Base-by-base conservation (phyloP, 2,888 invertebrate genomes). In the Caenorhabditis sp. region DNA sequence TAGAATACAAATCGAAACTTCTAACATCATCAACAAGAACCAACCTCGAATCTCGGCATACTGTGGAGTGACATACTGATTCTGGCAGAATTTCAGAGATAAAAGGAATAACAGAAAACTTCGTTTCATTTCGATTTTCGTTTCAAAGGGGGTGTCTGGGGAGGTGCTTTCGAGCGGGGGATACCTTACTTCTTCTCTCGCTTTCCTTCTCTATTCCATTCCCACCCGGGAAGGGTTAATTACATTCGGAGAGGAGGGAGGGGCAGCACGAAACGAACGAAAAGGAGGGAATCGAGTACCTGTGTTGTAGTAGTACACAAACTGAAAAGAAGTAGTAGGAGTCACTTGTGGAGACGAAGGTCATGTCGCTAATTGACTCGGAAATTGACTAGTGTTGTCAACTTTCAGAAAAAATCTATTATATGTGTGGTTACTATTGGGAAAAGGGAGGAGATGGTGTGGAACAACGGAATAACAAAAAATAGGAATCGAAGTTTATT, bases 41-140 rank as follows among this genome's bases (percentile, higher is more conserved):
- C 14, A 26, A 84, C 84, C 84, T 73, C 81, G 49, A 58, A 84
- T 84, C 28, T 84, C 84, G 12, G 84, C 80, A 58, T 84, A 84
- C 61, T 81, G 80, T 26, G 84, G 84, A 31, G 76, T 76, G 16
- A 84, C 84, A 51, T 84, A 84, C 44, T 82, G 82, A 14, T 66
- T 26, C 41, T 82, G 82, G 47, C 73, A 81, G 22, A 80, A 73
- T 12, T 80, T 69, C 35, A 80, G 41, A 26, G 70, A 74, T 38
- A 80, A 68, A 7, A 80, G 56, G 38, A 80, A 74, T 35, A 80
- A 47, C 54, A 80, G 68, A 19, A 74, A 54, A 49, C 70, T 66
- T 24, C 80, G 80, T 56, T 69, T 80, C 74, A 79, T 74, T 47
- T 35, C 63, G 68, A 59, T 59, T 44, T 63, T 28, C 26, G 61